Evolutionary conservation across 2,888 invertebrate genomes (phyloP).

Genomic region (Andrena haemorrhoa): DNA sequence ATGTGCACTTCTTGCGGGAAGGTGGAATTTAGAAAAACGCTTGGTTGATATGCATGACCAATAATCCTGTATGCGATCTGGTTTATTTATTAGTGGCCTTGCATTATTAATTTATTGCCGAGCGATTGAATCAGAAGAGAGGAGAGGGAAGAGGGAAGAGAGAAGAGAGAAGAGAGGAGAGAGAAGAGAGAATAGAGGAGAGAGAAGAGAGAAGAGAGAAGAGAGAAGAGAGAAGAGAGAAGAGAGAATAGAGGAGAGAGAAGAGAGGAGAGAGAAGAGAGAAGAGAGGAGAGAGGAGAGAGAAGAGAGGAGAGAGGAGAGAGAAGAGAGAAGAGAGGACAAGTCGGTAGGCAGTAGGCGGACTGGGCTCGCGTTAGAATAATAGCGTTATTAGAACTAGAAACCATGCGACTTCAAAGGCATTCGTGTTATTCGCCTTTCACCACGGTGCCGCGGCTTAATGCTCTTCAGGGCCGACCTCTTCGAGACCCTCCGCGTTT

Average conservation of each 20-base stretch:
- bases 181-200: no score
- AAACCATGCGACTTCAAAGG: constrained; percentile 67
- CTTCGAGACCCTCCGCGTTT: constrained; percentile 46
- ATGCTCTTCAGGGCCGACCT: constrained; percentile 65
- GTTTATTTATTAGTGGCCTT: constrained; percentile 26
- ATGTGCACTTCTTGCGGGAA: background rate
- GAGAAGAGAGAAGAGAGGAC: constrained; percentile 36
- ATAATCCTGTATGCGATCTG: constrained; percentile 13
- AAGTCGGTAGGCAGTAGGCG: constrained; percentile 48
- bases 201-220: background rate
- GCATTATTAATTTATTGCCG: constrained; percentile 25
- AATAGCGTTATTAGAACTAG: constrained; percentile 68
- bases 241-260: background rate
- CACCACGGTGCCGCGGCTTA: constrained; percentile 56
- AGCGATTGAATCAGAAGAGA: background rate
- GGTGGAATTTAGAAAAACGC: background rate
- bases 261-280: background rate
- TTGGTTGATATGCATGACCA: constrained; percentile 13
- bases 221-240: background rate
- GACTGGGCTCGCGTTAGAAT: constrained; percentile 54
- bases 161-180: no score
- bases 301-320: background rate
- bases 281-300: background rate
- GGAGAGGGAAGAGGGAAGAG: no score
- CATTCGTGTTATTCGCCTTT: constrained; percentile 70